Base-by-base conservation (phyloP, 1,140 invertebrate genomes). In the Papilio dardanus region DNA sequence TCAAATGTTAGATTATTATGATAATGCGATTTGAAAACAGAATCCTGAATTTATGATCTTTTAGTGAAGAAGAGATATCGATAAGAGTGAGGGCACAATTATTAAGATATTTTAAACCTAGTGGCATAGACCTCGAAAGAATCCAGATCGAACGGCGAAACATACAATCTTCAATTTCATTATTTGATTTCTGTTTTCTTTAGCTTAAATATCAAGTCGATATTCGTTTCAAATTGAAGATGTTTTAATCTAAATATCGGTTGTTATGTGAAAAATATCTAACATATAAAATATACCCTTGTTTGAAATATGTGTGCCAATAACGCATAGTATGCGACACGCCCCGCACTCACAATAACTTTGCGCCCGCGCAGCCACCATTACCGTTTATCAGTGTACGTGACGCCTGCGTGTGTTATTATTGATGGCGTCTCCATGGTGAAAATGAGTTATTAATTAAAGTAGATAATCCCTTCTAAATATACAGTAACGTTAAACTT, bases 371-470 rank as follows among this genome's bases (percentile, higher is more conserved):
- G 77, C 79, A 77, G 24, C 77, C 42, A 65, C 77, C 76, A 83
- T 83, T 76, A 81, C 46, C 79, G 76, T 83, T 76, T 81, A 79
- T 81, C 77, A 76, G 65, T 69, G 77, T 74, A 62, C n/a, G n/a
- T 71, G 80, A 81, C 77, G 73, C 75, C 76, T 31, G 42, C 40
- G 74, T 77, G 76, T 77, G 79, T 79, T 80, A 81, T 76, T 77
- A 81, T 80, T 78, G 79, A 81, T 80, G 77, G 76, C 77, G 75
- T 79, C 74, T 71, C 73, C 66, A 67, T 33, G 74, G 76, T 75
- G 77, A 81, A 83, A 81, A 80, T 77, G 50, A 77, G 8, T 68
- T 68, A 81, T 81, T 82, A 77, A 77, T 82, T 77, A 79, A 77
- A 1, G 1, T 2, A 37, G 66, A 68, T 75, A 77, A 76, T 81